These are phyloP conservation scores for Tetranychus truncatus DNA, from an alignment of 2,888 invertebrate genomes.

Conservation along the genomic window DNA sequence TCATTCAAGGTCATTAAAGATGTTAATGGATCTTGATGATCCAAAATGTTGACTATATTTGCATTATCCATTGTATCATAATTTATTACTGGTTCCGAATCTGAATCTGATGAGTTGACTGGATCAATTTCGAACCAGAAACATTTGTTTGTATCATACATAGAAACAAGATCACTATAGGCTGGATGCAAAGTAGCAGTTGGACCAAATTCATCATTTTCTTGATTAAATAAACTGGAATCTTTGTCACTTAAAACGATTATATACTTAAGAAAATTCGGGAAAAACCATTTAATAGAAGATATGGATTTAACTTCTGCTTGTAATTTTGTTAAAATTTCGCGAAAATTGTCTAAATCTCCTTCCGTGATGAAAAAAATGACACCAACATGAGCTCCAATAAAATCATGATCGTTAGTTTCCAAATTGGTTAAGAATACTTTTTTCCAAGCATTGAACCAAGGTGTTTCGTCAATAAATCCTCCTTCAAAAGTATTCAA, in stretches of 20 bases:
- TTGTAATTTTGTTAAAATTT: slow-evolving; percentile 15
- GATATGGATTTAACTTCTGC: slow-evolving; percentile 18
- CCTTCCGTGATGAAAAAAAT: slow-evolving; percentile 38
- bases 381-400: slow-evolving; percentile 70
- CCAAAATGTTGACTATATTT: not conserved
- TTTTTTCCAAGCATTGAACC: slow-evolving; percentile 91
- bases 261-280: slow-evolving; percentile 37
- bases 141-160: slow-evolving; percentile 20
- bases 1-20: not conserved
- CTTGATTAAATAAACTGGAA: not conserved
- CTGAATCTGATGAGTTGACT: not conserved
- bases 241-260: slow-evolving; percentile 36
- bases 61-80: not conserved
- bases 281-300: slow-evolving; percentile 35
- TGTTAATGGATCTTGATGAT: slow-evolving; percentile 6
- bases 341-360: slow-evolving; percentile 31
- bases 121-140: slow-evolving; percentile 15
- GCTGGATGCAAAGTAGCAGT: not conserved
- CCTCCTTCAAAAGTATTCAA: not conserved
- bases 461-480: slow-evolving; percentile 43
- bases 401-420: slow-evolving; percentile 83
- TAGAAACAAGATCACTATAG: slow-evolving; percentile 4
- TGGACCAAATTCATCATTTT: not conserved
- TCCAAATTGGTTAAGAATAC: slow-evolving; percentile 52
- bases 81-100: not conserved